Conservation (phyloP, 2,797 vertebrate species). For the Eulemur coronatus region DNA sequence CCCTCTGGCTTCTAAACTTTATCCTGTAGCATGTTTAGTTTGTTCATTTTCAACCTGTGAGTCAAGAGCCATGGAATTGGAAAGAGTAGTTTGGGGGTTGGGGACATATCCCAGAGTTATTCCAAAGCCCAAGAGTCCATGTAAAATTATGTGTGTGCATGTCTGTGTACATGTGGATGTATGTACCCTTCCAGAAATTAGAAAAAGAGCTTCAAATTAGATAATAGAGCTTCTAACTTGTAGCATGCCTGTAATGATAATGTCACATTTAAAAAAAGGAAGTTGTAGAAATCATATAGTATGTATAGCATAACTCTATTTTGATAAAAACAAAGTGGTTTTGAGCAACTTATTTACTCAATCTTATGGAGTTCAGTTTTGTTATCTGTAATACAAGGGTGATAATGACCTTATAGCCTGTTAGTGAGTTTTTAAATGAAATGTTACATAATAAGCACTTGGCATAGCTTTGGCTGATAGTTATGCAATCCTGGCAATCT, state of each 20-base stretch:
- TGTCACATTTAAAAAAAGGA: not conserved
- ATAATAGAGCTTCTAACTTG: not conserved
- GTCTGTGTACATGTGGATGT: not conserved
- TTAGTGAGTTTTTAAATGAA: constrained; percentile 12
- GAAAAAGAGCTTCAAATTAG: not conserved
- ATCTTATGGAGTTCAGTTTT: not conserved
- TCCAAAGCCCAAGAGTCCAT: not conserved
- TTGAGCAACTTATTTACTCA: not conserved
- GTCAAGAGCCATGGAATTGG: not conserved
- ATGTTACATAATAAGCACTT: not conserved
- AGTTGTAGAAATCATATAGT: not conserved
- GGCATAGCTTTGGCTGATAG: not conserved
- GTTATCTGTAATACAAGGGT: not conserved
- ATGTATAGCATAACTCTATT: not conserved
- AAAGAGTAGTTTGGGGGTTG: not conserved
- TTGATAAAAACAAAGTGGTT: not conserved
- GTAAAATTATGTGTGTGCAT: not conserved
- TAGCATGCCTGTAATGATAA: not conserved
- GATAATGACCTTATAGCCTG: not conserved
- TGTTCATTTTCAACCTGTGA: constrained; percentile 23
- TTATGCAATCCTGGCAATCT: not conserved
- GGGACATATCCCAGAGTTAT: not conserved
- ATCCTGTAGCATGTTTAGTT: not conserved
- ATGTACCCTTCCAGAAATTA: not conserved
- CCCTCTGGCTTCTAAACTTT: constrained; percentile 18